Evolutionary conservation across 1,140 invertebrate species (phyloP).

Genomic region (Lithobius niger): DNA sequence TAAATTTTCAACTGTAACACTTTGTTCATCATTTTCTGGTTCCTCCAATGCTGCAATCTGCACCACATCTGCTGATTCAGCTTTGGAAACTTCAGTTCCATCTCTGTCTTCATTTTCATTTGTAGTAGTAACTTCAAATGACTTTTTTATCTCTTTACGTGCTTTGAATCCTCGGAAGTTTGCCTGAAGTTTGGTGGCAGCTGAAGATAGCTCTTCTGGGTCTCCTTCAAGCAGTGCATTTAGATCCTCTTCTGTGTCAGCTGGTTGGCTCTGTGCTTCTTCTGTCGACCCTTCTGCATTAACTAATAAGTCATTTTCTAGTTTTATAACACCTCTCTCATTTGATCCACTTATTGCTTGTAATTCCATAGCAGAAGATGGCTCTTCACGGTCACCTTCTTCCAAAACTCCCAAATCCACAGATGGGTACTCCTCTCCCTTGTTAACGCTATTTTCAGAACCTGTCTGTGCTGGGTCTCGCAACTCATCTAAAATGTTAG

Average conservation of each 20-base stretch:
- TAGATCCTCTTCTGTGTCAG: neutral
- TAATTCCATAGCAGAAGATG: too few relatives aligned
- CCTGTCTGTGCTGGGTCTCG: too few relatives aligned
- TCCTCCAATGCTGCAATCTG: constrained; percentile 17
- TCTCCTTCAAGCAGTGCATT: neutral
- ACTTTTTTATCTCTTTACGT: constrained; percentile 48
- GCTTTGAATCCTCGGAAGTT: constrained; percentile 54
- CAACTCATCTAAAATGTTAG: too few relatives aligned
- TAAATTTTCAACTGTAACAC: neutral
- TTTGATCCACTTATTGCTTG: too few relatives aligned
- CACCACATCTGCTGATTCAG: constrained; percentile 12
- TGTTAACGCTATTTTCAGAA: too few relatives aligned
- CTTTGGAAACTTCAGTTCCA: constrained; percentile 9
- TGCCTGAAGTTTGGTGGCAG: constrained; percentile 59
- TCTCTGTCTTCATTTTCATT: constrained; percentile 3
- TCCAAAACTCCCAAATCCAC: too few relatives aligned
- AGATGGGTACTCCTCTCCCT: too few relatives aligned
- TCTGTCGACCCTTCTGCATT: too few relatives aligned
- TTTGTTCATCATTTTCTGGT: neutral
- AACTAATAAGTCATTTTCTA: too few relatives aligned
- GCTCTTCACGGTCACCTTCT: too few relatives aligned
- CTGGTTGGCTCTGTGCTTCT: neutral
- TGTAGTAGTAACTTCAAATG: too few relatives aligned
- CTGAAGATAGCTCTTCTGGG: constrained; percentile 28
- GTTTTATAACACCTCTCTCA: too few relatives aligned